A percentile compares a stretch with the other conserved stretches of the same genome.
These are phyloP conservation scores for Podotricha telesiphe DNA, from an alignment of 2,888 invertebrate species.

Conservation along the genomic window DNA sequence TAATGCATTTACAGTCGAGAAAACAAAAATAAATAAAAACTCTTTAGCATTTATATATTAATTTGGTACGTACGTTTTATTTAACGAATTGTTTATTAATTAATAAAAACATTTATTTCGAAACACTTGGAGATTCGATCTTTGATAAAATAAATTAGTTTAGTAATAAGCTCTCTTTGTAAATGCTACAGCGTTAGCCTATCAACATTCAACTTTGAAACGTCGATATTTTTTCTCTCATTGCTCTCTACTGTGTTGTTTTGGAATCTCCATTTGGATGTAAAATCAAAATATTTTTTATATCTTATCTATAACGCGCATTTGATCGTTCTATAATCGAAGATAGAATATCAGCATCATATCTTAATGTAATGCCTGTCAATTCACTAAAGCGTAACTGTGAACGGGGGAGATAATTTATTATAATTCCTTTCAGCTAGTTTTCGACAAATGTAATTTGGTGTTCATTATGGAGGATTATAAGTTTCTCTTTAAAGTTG, in stretches of 20 bases:
- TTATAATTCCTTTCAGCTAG: slow-evolving; percentile 51
- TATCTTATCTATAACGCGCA: slow-evolving; percentile 62
- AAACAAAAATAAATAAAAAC: neutral
- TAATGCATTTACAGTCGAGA: neutral
- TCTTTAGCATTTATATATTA: neutral
- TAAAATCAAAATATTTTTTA: slow-evolving; percentile 29
- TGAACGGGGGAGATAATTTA: slow-evolving; percentile 59
- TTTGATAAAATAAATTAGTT: neutral
- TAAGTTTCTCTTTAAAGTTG: slow-evolving; percentile 99
- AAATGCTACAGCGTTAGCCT: slow-evolving; percentile 21
- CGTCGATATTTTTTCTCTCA: slow-evolving; percentile 31
- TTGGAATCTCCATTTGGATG: slow-evolving; percentile 43
- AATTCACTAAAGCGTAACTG: slow-evolving; percentile 72
- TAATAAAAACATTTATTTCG: too few species aligned
- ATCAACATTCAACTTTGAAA: slow-evolving; percentile 22
- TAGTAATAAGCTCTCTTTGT: neutral
- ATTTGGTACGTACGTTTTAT: neutral
- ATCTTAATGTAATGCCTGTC: slow-evolving; percentile 61
- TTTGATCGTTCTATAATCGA: slow-evolving; percentile 65
- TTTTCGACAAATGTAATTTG: slow-evolving; percentile 67
- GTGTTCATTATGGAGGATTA: slow-evolving; percentile 95
- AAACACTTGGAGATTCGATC: neutral
- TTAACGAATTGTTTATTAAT: neutral
- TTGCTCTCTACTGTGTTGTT: slow-evolving; percentile 46
- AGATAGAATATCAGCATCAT: slow-evolving; percentile 55